phyloP scores from a whole-genome alignment of 2,797 vertebrate genomes.

The Karalla daura region DNA sequence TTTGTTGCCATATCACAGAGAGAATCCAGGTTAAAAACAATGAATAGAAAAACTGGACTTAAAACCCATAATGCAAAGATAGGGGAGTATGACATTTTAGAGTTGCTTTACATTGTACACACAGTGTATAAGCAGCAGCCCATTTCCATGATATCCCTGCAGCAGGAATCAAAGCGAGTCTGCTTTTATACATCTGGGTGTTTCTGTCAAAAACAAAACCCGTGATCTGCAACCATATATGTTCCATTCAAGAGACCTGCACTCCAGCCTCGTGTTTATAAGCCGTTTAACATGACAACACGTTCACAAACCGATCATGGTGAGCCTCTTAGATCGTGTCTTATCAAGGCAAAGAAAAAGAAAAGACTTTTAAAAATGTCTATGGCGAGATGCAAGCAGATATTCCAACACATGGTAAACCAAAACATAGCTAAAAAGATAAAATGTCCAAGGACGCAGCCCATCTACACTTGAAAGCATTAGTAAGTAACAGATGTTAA shows the following conservation, averaged over 20 bases:
- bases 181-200: background rate
- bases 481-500: conserved; percentile 79
- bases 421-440: conserved; percentile 62
- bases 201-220: background rate
- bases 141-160: background rate
- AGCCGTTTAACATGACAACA: conserved; percentile 51
- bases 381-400: conserved; percentile 60
- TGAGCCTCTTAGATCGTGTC: conserved; percentile 43
- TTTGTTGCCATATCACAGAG: conserved; percentile 30
- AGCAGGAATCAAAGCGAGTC: background rate
- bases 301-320: conserved; percentile 36
- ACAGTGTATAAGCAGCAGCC: background rate
- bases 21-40: background rate
- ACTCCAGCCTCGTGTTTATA: conserved; percentile 1
- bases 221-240: background rate
- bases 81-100: background rate
- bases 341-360: conserved; percentile 55
- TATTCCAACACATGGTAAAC: conserved; percentile 50
- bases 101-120: background rate
- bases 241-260: background rate
- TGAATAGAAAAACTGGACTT: conserved; percentile 11
- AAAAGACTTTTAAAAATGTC: conserved; percentile 21
- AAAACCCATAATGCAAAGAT: conserved; percentile 12
- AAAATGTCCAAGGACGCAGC: conserved; percentile 56
- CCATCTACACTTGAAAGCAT: conserved; percentile 62